Percentiles rank a stretch among this genome's conserved stretches.
phyloP scores from a whole-genome alignment of 92 coral and sea anemone genomes.

The Porites evermanni region DNA sequence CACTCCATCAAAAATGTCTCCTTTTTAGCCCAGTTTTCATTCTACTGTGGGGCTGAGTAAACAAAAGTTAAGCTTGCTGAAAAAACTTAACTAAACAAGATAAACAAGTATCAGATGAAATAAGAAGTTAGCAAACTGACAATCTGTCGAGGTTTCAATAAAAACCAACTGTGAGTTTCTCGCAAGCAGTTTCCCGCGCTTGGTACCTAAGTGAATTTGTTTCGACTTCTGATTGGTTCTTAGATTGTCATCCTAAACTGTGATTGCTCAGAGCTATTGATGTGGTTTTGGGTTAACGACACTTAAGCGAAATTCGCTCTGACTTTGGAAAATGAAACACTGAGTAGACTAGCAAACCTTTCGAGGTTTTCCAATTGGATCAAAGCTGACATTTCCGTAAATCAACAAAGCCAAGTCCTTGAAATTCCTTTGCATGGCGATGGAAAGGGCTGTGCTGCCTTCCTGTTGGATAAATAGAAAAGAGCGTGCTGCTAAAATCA shows the following conservation, averaged over 20 bases:
- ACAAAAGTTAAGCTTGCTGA: too few relatives aligned
- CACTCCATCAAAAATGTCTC: too few relatives aligned
- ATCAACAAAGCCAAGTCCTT: conserved; percentile 92
- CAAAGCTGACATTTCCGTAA: conserved; percentile 86
- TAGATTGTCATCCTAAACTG: too few relatives aligned
- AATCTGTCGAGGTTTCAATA: not conserved
- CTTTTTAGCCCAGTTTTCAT: too few relatives aligned
- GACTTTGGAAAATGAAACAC: not conserved
- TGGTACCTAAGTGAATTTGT: too few relatives aligned
- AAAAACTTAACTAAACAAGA: too few relatives aligned
- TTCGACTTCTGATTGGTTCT: too few relatives aligned
- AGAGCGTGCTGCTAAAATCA: too few relatives aligned
- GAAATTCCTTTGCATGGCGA: conserved; percentile 97
- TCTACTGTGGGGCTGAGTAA: too few relatives aligned
- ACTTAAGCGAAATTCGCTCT: not conserved
- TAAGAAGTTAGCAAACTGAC: not conserved
- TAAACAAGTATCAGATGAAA: too few relatives aligned
- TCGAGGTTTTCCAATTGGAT: conserved; percentile 58
- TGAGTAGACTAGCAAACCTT: conserved; percentile 42
- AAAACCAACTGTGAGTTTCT: too few relatives aligned
- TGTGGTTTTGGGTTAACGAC: not conserved
- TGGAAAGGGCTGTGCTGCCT: conserved; percentile 94
- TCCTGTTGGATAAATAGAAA: conserved; percentile 57
- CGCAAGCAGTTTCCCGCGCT: too few relatives aligned
- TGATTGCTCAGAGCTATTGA: not conserved